Evolutionary conservation across 2,888 invertebrate genomes (phyloP).

Genomic region (Mimachlamys varia): DNA sequence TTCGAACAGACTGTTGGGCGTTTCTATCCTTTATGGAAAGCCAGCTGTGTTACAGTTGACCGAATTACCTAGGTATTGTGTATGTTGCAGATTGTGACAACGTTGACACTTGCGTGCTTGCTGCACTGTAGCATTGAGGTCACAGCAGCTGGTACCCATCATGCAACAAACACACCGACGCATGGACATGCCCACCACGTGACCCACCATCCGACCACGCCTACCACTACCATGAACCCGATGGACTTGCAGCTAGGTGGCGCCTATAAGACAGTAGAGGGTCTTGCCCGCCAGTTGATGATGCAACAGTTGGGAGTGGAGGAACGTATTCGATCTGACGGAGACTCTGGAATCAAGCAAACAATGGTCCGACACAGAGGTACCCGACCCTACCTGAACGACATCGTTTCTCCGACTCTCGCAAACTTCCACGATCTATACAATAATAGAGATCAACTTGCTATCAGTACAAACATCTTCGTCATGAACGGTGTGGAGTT

Average conservation of each 20-base stretch:
- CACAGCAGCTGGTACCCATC: neutral
- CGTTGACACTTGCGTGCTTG: neutral
- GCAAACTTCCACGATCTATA: neutral
- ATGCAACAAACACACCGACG: neutral
- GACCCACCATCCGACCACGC: neutral
- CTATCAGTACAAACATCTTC: slow-evolving; percentile 65
- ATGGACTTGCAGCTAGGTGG: neutral
- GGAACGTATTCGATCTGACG: slow-evolving; percentile 61
- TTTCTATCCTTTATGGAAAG: too few species aligned
- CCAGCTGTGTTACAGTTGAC: too few species aligned
- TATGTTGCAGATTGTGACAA: neutral
- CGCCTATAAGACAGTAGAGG: neutral
- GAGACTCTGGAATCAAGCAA: slow-evolving; percentile 59
- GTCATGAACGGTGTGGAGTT: slow-evolving; percentile 74
- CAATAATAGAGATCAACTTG: slow-evolving; percentile 40
- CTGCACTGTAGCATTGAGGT: neutral
- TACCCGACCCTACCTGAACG: slow-evolving; percentile 56
- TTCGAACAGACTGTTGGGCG: too few species aligned
- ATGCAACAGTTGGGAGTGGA: slow-evolving; percentile 69
- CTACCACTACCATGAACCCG: neutral
- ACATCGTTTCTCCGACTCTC: neutral
- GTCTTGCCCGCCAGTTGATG: slow-evolving; percentile 66
- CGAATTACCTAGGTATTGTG: too few species aligned
- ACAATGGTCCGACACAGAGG: slow-evolving; percentile 46
- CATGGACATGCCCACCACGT: neutral